These are phyloP conservation scores for Silurus meridionalis DNA, from an alignment of 2,113 vertebrate genomes.

Conservation along the genomic window DNA sequence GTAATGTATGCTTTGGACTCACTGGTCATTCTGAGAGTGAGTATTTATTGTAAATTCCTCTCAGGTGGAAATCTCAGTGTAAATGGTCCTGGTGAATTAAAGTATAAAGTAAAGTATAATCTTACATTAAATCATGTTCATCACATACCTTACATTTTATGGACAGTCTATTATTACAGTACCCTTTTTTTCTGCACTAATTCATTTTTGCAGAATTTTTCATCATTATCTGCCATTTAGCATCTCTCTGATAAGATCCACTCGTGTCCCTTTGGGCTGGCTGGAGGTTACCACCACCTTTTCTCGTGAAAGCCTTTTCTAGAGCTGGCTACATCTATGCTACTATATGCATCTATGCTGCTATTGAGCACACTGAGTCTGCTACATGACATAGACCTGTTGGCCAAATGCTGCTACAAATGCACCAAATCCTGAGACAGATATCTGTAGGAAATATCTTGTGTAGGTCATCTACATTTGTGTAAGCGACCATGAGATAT, in stretches of 20 bases:
- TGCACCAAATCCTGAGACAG: constrained; percentile 5
- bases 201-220: background rate
- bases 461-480: background rate
- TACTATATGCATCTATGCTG: background rate
- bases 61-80: background rate
- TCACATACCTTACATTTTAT: constrained; percentile 1
- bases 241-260: constrained; percentile 37
- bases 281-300: constrained; percentile 73
- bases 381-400: constrained; percentile 50
- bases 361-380: constrained; percentile 62
- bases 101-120: no score
- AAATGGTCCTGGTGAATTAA: background rate
- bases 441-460: constrained; percentile 24
- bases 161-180: background rate
- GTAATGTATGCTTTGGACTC: background rate
- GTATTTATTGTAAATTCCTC: constrained; percentile 21
- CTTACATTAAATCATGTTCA: background rate
- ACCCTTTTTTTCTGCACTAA: background rate
- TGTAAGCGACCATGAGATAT: background rate
- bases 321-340: constrained; percentile 36
- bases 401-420: constrained; percentile 53
- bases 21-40: background rate
- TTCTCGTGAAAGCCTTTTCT: constrained; percentile 80
- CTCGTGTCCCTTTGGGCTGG: constrained; percentile 30
- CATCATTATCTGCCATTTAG: constrained; percentile 6